Percentiles rank a stretch among this genome's conserved stretches.
phyloP scores from a whole-genome alignment of 92 coral and sea anemone genomes.

The Zoanthus sansibaricus region DNA sequence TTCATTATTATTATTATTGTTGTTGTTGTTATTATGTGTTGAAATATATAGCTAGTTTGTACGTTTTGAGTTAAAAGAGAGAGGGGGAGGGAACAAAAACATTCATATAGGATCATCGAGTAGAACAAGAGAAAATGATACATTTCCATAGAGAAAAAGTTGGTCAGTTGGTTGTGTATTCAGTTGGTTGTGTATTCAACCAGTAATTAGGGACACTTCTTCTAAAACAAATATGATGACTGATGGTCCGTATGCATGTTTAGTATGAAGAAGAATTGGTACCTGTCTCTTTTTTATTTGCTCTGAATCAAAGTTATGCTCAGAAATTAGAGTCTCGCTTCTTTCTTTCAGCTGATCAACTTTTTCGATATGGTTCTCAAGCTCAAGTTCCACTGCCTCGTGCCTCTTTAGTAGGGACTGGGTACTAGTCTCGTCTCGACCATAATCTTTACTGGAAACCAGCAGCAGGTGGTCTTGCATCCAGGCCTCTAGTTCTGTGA shows the following conservation, averaged over 20 bases:
- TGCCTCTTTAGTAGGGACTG: conserved; percentile 88
- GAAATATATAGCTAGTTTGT: too few species aligned
- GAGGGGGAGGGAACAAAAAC: too few species aligned
- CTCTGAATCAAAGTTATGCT: conserved; percentile 74
- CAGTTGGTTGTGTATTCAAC: too few species aligned
- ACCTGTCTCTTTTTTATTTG: conserved; percentile 80
- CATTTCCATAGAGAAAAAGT: too few species aligned
- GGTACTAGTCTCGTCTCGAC: conserved; percentile 92
- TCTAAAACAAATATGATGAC: too few species aligned
- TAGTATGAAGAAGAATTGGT: background rate
- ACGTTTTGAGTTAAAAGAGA: too few species aligned
- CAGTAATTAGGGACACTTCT: too few species aligned
- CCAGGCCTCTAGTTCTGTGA: conserved; percentile 91
- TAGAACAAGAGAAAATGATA: too few species aligned
- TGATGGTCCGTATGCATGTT: background rate
- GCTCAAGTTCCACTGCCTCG: conserved; percentile 86
- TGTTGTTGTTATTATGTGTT: too few species aligned
- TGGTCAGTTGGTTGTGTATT: too few species aligned
- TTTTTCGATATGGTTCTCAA: conserved; percentile 73
- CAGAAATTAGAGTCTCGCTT: conserved; percentile 66
- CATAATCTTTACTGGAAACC: conserved; percentile 89
- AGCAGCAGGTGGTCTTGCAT: conserved; percentile 84
- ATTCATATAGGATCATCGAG: too few species aligned
- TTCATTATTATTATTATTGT: too few species aligned
- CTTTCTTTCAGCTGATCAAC: conserved; percentile 66